Evolutionary conservation across 2,113 vertebrate species (phyloP), one percentile per base, ranked within the genome.

Genomic region (Petromus typicus): DNA sequence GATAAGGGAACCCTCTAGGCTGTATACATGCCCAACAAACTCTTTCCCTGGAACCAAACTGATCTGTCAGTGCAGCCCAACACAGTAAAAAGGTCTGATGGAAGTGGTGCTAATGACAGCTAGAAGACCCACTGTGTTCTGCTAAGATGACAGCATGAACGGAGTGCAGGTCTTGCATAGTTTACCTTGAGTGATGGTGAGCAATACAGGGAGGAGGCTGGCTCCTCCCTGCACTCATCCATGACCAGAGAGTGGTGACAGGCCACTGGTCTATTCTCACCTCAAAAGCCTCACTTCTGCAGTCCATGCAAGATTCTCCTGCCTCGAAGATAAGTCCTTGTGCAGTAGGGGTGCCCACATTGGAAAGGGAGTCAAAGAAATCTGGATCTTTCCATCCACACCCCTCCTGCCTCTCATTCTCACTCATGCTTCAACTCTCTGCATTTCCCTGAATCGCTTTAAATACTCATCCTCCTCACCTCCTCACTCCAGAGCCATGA

Each of bases 91-190:
- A 69, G 75, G 57, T 79, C 81, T 56, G 59, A 69, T 34, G 25
- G 75, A 69, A 81, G 85, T 56, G 32, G 54, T 34, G 63, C 40
- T 67, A 32, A 61, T 30, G 67, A 89, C 57, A 34, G 30, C 6
- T 40, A 63, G 89, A 95, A 78, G 32, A 59, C 67, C 86, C 32
- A 57, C 20, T 69, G 57, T 88, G 73, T 92, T 79, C 75, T 40
- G 45, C 69, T 66, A 2, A 16, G 61, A 63, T 80, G 91, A 87
- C 93, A 92, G 83, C 54, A 11, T 23, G 54, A 20, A 27, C 5
- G 17, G 8, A n/a, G 37, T 3, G 0, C 18, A 40, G n/a, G 56
- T 79, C 81, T 64, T 22, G 18, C 69, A 20, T 20, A 32, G 64
- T 61, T 93, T 90, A 87, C 79, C 66, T 45, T 37, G 73, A 89